Conservation (phyloP, 2,797 vertebrate genomes). For the Microctenopoma lineatum region DNA sequence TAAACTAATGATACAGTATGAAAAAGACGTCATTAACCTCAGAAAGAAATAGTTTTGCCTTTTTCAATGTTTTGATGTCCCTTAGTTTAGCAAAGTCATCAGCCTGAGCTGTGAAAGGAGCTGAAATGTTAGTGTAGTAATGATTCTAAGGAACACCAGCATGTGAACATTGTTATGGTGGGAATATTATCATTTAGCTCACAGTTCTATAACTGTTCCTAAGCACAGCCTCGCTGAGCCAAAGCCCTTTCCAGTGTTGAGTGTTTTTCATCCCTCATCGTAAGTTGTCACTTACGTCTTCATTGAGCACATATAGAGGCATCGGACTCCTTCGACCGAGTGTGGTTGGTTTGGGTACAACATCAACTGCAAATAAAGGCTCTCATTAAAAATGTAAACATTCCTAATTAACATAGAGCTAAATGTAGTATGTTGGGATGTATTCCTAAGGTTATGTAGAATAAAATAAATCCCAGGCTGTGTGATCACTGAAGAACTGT, state of each 20-base stretch:
- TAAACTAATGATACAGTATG: too few relatives aligned
- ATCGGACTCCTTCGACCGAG: slow-evolving; percentile 82
- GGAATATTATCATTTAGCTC: not conserved
- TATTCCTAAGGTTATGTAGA: not conserved
- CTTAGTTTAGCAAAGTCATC: not conserved
- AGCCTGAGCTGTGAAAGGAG: not conserved
- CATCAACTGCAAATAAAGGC: slow-evolving; percentile 83
- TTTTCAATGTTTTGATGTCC: too few relatives aligned
- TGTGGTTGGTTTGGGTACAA: slow-evolving; percentile 82
- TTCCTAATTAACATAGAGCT: not conserved
- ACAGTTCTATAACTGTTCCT: not conserved
- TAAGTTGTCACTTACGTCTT: slow-evolving; percentile 86
- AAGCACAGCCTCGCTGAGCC: not conserved
- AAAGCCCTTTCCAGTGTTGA: too few relatives aligned
- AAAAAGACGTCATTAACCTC: too few relatives aligned
- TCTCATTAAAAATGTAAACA: not conserved
- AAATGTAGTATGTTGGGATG: not conserved
- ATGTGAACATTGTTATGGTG: not conserved
- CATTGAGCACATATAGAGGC: slow-evolving; percentile 94
- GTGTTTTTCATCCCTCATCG: not conserved
- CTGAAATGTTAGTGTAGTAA: not conserved
- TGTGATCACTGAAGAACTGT: not conserved
- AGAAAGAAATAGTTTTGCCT: too few relatives aligned
- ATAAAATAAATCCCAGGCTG: not conserved
- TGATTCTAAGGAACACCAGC: not conserved